A percentile compares a stretch with the other conserved stretches of the same genome.
Evolutionary conservation across 2,113 vertebrate genomes (phyloP).

Genomic region (Phainopepla nitens): DNA sequence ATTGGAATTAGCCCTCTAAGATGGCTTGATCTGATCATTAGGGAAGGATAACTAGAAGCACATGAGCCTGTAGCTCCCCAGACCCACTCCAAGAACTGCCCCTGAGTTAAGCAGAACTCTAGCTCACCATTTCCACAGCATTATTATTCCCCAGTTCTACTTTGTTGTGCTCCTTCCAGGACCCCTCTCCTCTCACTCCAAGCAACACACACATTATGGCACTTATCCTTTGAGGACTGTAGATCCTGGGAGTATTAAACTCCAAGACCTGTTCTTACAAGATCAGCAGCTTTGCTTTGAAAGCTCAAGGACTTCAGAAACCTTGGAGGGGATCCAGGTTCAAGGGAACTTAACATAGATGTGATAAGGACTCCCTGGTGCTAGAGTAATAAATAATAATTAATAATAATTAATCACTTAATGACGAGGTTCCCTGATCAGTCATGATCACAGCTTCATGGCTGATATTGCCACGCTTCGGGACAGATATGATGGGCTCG

Average conservation of each 20-base stretch:
- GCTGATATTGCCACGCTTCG: neutral
- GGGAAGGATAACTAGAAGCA: neutral
- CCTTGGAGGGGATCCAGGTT: conserved; percentile 21
- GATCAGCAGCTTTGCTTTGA: conserved; percentile 10
- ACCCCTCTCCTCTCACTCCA: neutral
- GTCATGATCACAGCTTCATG: neutral
- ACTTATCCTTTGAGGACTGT: neutral
- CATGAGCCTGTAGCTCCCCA: neutral
- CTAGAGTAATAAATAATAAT: conserved; percentile 16
- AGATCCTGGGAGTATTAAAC: neutral
- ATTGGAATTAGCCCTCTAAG: neutral
- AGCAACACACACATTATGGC: neutral
- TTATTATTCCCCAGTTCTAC: neutral
- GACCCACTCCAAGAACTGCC: neutral
- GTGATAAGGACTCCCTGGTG: conserved; percentile 14
- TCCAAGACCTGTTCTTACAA: neutral
- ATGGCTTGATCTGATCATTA: neutral
- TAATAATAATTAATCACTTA: conserved; percentile 29
- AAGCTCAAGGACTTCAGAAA: neutral
- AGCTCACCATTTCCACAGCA: neutral
- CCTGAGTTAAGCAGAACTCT: neutral
- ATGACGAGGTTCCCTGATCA: neutral
- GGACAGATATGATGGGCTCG: neutral
- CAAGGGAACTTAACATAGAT: neutral
- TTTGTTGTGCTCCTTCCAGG: neutral